Base-by-base conservation (phyloP, 2,888 invertebrate genomes). In the Drosophila nigritarsus region DNA sequence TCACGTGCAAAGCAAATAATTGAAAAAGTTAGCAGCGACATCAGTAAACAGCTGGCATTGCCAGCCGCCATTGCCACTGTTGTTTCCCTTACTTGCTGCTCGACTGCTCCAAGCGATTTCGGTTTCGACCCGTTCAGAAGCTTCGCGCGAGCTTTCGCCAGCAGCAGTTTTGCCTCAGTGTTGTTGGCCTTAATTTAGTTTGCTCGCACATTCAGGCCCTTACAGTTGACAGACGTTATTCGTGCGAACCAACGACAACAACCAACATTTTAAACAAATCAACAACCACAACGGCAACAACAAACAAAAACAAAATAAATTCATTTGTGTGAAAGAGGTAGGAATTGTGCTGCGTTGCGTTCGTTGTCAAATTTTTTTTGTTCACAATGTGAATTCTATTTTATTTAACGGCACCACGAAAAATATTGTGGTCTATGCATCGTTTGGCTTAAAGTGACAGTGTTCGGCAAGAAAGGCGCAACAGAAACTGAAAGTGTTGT, bases 141-240 rank as follows among this genome's bases (percentile, higher is more conserved):
- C 80, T 78, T 76, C 63, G 72, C 24, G 60, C 42, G 73, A 82
- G 82, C 85, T 84, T 84, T 88, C 74, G 83, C 80, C 70, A 66
- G 60, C 83, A 66, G 58, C 77, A 69, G 68, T 66, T 70, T 71
- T 61, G 86, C 74, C 68, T 72, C 62, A 70, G 66, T 73, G 73
- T 88, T 84, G 78, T 86, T 84, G 84, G 84, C 84, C 87, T 83
- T 80, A 84, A 86, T 84, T 85, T 70, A 85, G 85, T 89, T 89
- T 79, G 75, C 77, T 75, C 80, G 82, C 89, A 75, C 64, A 75
- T 73, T 85, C 82, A 69, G 87, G 79, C 84, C 75, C 80, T 78
- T 71, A 60, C 73, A 79, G 87, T 82, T 78, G 66, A 60, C 66
- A 54, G 66, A 63, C 62, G 54, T 18, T 67, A 29, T 59, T 68